Base-by-base conservation (phyloP, 2,113 vertebrate genomes). In the Holacanthus passer region DNA sequence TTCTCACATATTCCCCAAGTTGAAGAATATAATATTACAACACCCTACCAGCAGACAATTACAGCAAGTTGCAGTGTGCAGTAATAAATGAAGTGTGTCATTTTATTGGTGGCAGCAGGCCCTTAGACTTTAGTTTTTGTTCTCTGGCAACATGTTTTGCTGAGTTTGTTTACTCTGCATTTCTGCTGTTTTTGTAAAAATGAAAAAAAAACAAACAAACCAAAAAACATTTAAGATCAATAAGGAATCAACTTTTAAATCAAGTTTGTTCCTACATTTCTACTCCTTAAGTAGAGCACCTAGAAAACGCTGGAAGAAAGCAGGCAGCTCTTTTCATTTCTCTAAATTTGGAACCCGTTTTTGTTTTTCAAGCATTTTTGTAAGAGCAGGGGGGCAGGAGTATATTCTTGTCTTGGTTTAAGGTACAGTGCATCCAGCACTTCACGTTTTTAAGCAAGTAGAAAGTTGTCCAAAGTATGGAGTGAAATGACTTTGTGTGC, bases 281-380 rank as follows among this genome's bases (percentile, higher is more conserved):
- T 45, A 31, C 47, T 39, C 45, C 48, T 72, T 41, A 41, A 84
- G 58, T 72, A 41, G 7, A 86, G 45, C 77, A 83, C 53, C 41
- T 13, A 37, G 73, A 80, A 83, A 76, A 56, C 24, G 1, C n/a
- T 43, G 37, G 12, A 59, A 68, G 20, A 68, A 45, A 73, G 62
- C 68, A 24, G 9, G 29, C 39, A 37, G 47, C 16, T 77, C 27
- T 68, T 53, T 79, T 79, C 29, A 41, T 60, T 41, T 52, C 29
- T 73, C 37, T 69, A 77, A 70, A 84, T 87, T n/a, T 83, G 10
- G 41, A 37, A 47, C n/a, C 14, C 9, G 9, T 77, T 73, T 86
- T 63, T 76, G 63, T 79, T 87, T 27, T 27, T 65, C 47, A n/a
- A 35, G 48, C 65, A 43, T 58, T 20, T 80, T 32, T 73, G 37